Evolutionary conservation across 2,888 invertebrate species (phyloP), one percentile per base, ranked within the genome.

Genomic region (Scaptomyza parva): DNA sequence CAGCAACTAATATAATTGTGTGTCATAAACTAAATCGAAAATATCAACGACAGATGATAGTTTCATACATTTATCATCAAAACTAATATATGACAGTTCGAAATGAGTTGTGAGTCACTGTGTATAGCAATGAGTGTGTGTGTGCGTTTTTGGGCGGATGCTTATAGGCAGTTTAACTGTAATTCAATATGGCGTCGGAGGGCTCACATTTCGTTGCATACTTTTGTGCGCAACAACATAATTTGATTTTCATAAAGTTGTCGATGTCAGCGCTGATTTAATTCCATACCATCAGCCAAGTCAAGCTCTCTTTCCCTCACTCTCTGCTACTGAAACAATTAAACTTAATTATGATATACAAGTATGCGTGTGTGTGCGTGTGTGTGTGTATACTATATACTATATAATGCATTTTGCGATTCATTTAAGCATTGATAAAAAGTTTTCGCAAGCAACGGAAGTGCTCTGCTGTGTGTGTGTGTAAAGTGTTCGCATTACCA

Each of bases 191-290:
- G 71, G 63, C 79, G 54, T 48, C 39, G 51, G 26, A 57, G 26
- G 53, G 58, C 60, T 37, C 64, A 72, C 60, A 75, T 84, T 78
- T 76, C 70, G 70, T 62, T 73, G 86, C 71, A 59, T 70, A 76
- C 86, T 81, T 84, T 70, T 67, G 67, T 58, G 74, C 57, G 67
- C 60, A 59, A 55, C 37, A 37, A 37, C 60, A 76, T 87, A 84
- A 84, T 85, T 87, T 72, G 62, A 85, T 85, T 85, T 70, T 73
- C 80, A 83, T 78, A 80, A 83, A 87, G 78, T 86, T 80, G 85
- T 80, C 86, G 87, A 83, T 85, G 86, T 74, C 83, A 78, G 83
- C 85, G 63, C 74, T 76, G 80, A 86, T 81, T 86, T 84, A 86
- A 86, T 88, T 86, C 78, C 72, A 81, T 88, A 82, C 58, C 77